A percentile compares a stretch with the other conserved stretches of the same genome.
Conservation (phyloP, 2,113 vertebrate species). For the Cinclus mexicanus region DNA sequence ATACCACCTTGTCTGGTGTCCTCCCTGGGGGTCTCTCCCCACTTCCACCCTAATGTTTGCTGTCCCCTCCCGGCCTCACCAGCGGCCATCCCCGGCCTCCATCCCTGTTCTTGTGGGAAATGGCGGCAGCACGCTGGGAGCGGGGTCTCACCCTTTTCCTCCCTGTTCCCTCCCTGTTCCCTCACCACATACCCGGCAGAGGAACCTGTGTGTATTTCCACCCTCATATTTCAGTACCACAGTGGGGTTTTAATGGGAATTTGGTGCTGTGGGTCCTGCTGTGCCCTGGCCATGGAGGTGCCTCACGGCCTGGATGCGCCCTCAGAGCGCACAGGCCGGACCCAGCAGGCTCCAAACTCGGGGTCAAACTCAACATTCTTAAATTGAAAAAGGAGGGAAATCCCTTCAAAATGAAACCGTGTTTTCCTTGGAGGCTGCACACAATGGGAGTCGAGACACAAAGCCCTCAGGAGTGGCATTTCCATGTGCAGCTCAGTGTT, state of each 20-base stretch:
- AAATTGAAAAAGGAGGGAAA: accelerated
- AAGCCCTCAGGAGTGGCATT: not conserved
- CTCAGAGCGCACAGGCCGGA: accelerated
- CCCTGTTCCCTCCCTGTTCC: not conserved
- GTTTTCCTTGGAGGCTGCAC: not conserved
- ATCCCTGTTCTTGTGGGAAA: slow-evolving; percentile 21
- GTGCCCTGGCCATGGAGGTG: accelerated
- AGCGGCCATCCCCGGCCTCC: not conserved
- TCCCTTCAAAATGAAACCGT: not conserved
- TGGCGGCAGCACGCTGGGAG: not conserved
- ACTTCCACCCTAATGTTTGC: not conserved
- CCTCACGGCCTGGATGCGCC: accelerated
- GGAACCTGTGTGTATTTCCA: accelerated
- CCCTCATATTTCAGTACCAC: not conserved
- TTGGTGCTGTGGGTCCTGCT: accelerated
- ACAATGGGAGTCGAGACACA: accelerated
- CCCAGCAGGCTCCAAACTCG: accelerated
- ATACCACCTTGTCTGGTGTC: not conserved
- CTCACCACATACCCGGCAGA: accelerated
- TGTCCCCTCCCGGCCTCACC: not conserved
- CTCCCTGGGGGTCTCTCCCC: not conserved
- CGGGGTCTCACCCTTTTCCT: accelerated
- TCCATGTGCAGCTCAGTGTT: not conserved
- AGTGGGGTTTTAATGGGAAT: accelerated
- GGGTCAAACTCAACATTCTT: too few species aligned